These are phyloP conservation scores for Notothenia coriiceps DNA, from an alignment of 2,113 vertebrate species.

Conservation along the genomic window DNA sequence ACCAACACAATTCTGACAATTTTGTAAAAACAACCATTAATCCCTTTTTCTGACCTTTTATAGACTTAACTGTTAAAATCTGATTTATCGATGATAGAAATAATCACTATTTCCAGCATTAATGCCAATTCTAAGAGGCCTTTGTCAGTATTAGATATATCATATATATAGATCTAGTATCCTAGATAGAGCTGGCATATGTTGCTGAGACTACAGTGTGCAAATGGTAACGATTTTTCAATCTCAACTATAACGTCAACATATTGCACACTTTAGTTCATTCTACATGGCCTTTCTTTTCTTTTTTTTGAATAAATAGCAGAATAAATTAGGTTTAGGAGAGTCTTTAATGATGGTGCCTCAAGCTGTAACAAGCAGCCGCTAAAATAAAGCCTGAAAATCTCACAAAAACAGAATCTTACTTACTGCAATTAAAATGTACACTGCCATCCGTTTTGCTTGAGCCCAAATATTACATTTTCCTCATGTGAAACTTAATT, in stretches of 20 bases:
- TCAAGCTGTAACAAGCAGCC: slow-evolving; percentile 56
- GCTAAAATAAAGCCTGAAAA: slow-evolving; percentile 57
- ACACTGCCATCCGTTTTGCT: slow-evolving; percentile 68
- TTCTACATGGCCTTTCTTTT: slow-evolving; percentile 44
- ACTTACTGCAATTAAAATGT: slow-evolving; percentile 72
- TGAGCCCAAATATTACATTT: slow-evolving; percentile 80
- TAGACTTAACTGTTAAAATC: neutral
- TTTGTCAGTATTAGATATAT: too few species aligned
- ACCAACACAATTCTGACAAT: neutral
- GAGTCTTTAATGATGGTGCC: slow-evolving; percentile 50
- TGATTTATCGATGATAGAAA: neutral
- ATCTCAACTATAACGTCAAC: slow-evolving; percentile 45
- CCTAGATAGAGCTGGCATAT: slow-evolving; percentile 1
- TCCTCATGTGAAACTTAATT: slow-evolving; percentile 84
- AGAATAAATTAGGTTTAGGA: slow-evolving; percentile 64
- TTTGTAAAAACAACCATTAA: neutral
- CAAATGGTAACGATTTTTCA: slow-evolving; percentile 25
- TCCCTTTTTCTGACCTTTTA: neutral
- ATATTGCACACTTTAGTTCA: slow-evolving; percentile 49
- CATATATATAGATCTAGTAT: neutral
- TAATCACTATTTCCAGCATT: neutral
- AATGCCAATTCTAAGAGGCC: neutral
- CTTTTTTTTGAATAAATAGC: slow-evolving; percentile 52
- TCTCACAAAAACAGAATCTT: slow-evolving; percentile 67
- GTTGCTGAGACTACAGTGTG: slow-evolving; percentile 22